These are phyloP conservation scores for Zootermopsis nevadensis DNA, from an alignment of 2,888 invertebrate genomes.

Conservation along the genomic window DNA sequence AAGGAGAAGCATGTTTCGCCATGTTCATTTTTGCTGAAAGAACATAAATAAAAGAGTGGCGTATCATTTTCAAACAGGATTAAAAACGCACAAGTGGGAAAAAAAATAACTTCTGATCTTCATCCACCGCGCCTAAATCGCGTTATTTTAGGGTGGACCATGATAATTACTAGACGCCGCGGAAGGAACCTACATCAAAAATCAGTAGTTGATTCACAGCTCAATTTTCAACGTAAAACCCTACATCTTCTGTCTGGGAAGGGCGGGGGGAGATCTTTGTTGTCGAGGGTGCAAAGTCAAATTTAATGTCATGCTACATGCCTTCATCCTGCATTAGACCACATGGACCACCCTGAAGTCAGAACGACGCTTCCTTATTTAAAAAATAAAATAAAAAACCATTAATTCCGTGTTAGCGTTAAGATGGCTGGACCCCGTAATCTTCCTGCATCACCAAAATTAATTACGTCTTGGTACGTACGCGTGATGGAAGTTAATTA, in stretches of 20 bases:
- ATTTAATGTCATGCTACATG: neutral
- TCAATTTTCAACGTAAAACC: neutral
- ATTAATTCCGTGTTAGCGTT: constrained; percentile 14
- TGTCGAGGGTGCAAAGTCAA: neutral
- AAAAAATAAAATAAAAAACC: neutral
- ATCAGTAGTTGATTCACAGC: neutral
- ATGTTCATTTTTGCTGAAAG: too few relatives aligned
- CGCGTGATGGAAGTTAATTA: neutral
- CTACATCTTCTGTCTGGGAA: neutral
- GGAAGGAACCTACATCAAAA: neutral
- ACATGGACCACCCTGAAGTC: constrained; percentile 14
- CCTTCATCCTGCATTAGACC: neutral
- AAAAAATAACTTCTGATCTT: too few relatives aligned
- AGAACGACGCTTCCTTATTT: neutral
- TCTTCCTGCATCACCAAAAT: neutral
- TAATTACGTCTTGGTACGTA: neutral
- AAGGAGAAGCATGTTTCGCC: too few relatives aligned
- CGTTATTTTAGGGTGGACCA: too few relatives aligned
- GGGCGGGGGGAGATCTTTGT: neutral
- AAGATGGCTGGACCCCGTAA: constrained; percentile 11
- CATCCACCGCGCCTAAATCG: too few relatives aligned
- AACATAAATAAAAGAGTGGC: too few relatives aligned
- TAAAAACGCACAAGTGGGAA: too few relatives aligned
- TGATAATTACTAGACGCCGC: too few relatives aligned
- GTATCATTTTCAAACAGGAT: too few relatives aligned